phyloP scores from a whole-genome alignment of 2,888 invertebrate species.

The Gastrophysa polygoni region DNA sequence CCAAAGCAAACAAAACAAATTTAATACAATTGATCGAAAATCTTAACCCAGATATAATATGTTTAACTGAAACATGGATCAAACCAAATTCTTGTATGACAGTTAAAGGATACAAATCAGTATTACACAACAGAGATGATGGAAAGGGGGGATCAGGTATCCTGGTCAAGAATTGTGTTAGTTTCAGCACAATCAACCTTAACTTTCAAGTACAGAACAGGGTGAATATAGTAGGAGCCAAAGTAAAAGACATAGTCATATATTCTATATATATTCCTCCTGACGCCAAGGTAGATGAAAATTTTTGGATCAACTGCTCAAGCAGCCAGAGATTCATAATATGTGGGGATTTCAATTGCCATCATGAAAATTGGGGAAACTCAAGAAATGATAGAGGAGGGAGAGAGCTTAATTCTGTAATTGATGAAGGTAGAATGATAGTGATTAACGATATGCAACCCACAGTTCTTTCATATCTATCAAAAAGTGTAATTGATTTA shows the following conservation, averaged over 20 bases:
- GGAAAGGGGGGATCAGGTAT: conserved; percentile 10
- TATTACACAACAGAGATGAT: conserved; percentile 1
- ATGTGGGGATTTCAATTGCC: conserved; percentile 1
- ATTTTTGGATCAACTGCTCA: background rate
- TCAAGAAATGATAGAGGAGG: conserved; percentile 1
- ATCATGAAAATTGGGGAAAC: conserved; percentile 6
- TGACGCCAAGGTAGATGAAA: too few species aligned
- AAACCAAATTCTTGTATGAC: background rate
- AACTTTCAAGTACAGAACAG: background rate
- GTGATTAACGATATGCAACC: background rate
- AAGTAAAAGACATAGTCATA: background rate
- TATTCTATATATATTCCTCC: background rate
- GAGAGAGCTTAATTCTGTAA: background rate
- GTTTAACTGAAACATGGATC: conserved; percentile 3
- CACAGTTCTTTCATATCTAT: background rate
- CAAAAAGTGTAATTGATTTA: background rate
- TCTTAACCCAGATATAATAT: background rate
- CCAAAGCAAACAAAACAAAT: too few species aligned
- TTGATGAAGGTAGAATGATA: background rate
- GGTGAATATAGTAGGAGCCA: conserved; percentile 2
- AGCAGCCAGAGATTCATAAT: background rate
- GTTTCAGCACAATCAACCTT: background rate
- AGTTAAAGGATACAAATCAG: background rate
- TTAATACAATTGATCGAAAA: too few species aligned
- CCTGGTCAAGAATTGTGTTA: background rate